Base-by-base conservation (phyloP, 2,888 invertebrate genomes). In the Adelphocoris suturalis region DNA sequence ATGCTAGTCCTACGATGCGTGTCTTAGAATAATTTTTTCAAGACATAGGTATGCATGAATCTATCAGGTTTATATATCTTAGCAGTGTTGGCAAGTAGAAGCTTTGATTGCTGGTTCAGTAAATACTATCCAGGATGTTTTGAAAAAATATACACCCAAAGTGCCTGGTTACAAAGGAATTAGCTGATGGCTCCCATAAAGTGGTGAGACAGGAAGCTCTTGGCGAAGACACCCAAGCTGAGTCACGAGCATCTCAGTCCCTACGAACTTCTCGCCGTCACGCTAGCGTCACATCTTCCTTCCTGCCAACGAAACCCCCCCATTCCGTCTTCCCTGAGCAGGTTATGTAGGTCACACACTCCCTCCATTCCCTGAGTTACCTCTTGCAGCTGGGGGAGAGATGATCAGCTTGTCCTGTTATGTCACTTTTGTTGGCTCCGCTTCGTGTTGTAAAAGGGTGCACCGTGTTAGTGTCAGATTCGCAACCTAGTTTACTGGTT, bases 201-300 rank as follows among this genome's bases (percentile, higher is more conserved):
- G 5, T 13, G 48, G 11, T 16, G n/a, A 61, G 61, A n/a, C 61
- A 61, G 61, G 61, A 61, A 61, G 19, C n/a, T 61, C 19, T 61
- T 9, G 61, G 9, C 5, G 61, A 61, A 61, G n/a, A 61, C 61
- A 61, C 61, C 19, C 3, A 7, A 14, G n/a, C 61, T 9, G 61
- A 52, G 52, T 52, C 61, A 61, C 61, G 61, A 61, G n/a, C 61
- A 61, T n/a, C 61, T 61, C 61, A 37, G n/a, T 19, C n/a, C 61
- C 19, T n/a, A 5, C 52, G 52, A 52, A 16, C 14, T 52, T 7
- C 37, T 37, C 52, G 52, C 61, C 61, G 61, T 61, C 61, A 61
- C 61, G 61, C n/a, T 61, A 19, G 2, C 61, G 61, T 61, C n/a
- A 19, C 61, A n/a, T 9, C 61, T 61, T 61, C 61, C 61, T 61